Base-by-base conservation (phyloP, 2,888 invertebrate species). In the Agrochola lota region DNA sequence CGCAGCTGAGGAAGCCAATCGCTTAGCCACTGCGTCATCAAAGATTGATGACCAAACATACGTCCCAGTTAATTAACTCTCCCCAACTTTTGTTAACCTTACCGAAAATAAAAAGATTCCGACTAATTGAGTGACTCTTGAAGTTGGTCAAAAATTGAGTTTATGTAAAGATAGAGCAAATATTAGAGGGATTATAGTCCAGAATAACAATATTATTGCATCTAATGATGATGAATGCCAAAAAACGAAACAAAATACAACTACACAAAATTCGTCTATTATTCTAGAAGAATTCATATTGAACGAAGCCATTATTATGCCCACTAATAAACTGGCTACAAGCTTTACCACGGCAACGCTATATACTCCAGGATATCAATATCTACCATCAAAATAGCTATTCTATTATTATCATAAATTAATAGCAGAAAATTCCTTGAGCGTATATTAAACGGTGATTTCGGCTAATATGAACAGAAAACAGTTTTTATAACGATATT, bases 401-500 rank as follows among this genome's bases (percentile, higher is more conserved):
- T 80, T 84, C 63, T 62, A 2, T 74, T 83, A 64, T 74, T 78
- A 26, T 62, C 52, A 80, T 84, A 84, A 75, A 80, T 70, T 84
- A 86, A 84, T 78, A 67, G 70, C 76, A 77, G 49, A 70, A 80
- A 87, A 84, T 86, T 84, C 81, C 77, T 63, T 66, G 20, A 60
- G 60, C 75, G 71, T 83, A 67, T 69, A 81, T 74, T 73, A 80
- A 86, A 84, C 78, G 78, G 80, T 78, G 63, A 69, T 87, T 80
- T 69, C 40, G 35, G 49, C 64, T 73, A 78, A 76, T 71, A 72
- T 64, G 82, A 82, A 78, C 77, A 80, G 43, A 87, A 87, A 87
- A 77, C 67, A 75, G 49, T 67, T 80, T 81, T 81, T 71, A 81
- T 74, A 63, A 78, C 80, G 75, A 80, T 81, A 77, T 86, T 85